Conservation (phyloP, 2,888 invertebrate species). For the Eretmocerus hayati region DNA sequence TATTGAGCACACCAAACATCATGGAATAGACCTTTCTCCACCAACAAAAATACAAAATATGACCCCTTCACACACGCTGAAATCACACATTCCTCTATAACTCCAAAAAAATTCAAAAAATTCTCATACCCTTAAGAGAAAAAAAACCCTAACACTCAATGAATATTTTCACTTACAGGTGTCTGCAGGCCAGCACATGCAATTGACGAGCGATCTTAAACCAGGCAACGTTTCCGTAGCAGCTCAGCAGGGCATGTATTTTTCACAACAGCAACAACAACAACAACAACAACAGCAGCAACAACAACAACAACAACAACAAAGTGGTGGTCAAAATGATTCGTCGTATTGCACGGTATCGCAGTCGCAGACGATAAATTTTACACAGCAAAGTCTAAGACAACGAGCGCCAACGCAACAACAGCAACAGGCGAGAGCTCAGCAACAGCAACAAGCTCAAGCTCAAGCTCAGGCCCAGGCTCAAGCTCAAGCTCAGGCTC, state of each 20-base stretch:
- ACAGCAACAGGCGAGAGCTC: slow-evolving; percentile 4
- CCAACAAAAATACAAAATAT: too few species aligned
- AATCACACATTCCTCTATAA: too few species aligned
- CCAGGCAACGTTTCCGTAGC: slow-evolving; percentile 67
- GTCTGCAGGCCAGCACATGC: slow-evolving; percentile 80
- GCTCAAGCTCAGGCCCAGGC: not conserved
- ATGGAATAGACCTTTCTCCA: too few species aligned
- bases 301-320: slow-evolving; percentile 43
- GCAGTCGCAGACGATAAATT: slow-evolving; percentile 80
- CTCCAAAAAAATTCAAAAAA: too few species aligned
- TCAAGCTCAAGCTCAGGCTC: slow-evolving; percentile 6
- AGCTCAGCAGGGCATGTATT: slow-evolving; percentile 80
- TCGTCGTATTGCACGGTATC: slow-evolving; percentile 60
- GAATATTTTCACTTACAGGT: too few species aligned
- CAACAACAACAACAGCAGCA: slow-evolving; percentile 38
- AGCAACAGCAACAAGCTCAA: slow-evolving; percentile 6
- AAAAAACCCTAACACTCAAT: too few species aligned
- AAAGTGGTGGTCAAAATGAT: slow-evolving; percentile 49
- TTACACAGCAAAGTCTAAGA: slow-evolving; percentile 65
- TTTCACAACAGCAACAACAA: slow-evolving; percentile 45
- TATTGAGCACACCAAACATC: too few species aligned
- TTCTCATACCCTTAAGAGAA: too few species aligned
- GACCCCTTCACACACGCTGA: too few species aligned
- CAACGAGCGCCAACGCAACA: slow-evolving; percentile 50
- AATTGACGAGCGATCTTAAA: slow-evolving; percentile 65